Percentiles rank a stretch among this genome's conserved stretches.
phyloP scores from a whole-genome alignment of 2,113 vertebrate species.

The Leuciscus idus region DNA sequence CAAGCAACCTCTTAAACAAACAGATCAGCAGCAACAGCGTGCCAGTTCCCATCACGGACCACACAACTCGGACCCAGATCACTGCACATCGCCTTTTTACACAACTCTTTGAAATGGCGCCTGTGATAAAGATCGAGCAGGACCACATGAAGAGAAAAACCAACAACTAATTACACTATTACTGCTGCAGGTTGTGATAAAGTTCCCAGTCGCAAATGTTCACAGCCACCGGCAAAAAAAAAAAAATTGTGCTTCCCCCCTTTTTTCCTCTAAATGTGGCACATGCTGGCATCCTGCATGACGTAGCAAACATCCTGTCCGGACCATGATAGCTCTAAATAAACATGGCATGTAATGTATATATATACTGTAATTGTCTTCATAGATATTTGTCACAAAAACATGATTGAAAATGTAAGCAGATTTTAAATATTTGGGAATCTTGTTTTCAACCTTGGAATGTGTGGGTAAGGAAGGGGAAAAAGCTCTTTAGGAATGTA shows the following conservation, averaged over 20 bases:
- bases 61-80: constrained; percentile 61
- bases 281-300: constrained; percentile 33
- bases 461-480: not conserved
- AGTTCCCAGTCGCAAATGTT: constrained; percentile 48
- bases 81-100: constrained; percentile 51
- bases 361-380: not conserved
- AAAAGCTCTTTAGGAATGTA: not conserved
- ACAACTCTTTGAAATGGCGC: constrained; percentile 67
- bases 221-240: constrained; percentile 56
- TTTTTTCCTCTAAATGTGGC: constrained; percentile 31
- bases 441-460: not conserved
- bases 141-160: constrained; percentile 75
- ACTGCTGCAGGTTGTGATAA: constrained; percentile 55
- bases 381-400: constrained; percentile 2
- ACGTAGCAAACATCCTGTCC: constrained; percentile 40
- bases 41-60: constrained; percentile 66
- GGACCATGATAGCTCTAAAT: not conserved
- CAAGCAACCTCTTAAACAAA: constrained; percentile 55
- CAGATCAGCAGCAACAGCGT: constrained; percentile 32
- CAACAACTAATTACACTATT: constrained; percentile 73
- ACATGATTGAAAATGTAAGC: not conserved
- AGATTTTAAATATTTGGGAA: not conserved
- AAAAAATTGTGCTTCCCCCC: constrained; percentile 29
- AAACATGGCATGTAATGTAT: constrained; percentile 2
- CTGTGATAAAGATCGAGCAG: constrained; percentile 70